These are phyloP conservation scores for Dreissena rostriformis DNA, from an alignment of 1,140 invertebrate genomes.

Conservation along the genomic window DNA sequence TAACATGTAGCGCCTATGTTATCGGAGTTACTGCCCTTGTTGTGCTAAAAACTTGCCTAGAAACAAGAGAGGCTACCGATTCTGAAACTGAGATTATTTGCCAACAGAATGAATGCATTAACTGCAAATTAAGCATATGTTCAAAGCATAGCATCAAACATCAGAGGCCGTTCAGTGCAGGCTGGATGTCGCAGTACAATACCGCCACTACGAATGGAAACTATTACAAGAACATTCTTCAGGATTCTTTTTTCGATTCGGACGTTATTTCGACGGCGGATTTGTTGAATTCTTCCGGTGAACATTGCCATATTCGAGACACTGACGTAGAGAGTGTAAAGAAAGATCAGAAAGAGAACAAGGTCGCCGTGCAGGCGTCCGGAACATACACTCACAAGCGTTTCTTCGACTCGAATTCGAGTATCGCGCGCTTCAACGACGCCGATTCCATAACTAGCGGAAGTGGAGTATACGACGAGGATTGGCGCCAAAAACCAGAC, in stretches of 20 bases:
- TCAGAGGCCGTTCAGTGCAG: slow-evolving; percentile 68
- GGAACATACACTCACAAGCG: slow-evolving; percentile 68
- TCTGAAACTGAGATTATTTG: slow-evolving; percentile 59
- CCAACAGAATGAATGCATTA: slow-evolving; percentile 68
- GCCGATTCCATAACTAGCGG: slow-evolving; percentile 57
- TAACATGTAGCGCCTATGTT: slow-evolving; percentile 87
- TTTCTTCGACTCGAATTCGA: slow-evolving; percentile 59
- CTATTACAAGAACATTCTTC: slow-evolving; percentile 70
- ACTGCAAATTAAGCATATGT: slow-evolving; percentile 73
- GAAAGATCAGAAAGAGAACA: slow-evolving; percentile 32
- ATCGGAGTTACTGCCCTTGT: slow-evolving; percentile 92
- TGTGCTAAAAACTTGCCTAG: slow-evolving; percentile 91
- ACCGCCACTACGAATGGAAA: slow-evolving; percentile 63
- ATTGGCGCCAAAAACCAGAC: slow-evolving; percentile 49
- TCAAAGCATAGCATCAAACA: slow-evolving; percentile 67
- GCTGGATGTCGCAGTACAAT: slow-evolving; percentile 69
- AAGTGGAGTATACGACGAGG: slow-evolving; percentile 46
- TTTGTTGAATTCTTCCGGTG: slow-evolving; percentile 48
- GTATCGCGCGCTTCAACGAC: slow-evolving; percentile 39
- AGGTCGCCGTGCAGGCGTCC: slow-evolving; percentile 57
- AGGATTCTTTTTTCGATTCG: slow-evolving; percentile 68
- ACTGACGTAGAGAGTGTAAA: slow-evolving; percentile 35
- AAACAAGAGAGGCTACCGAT: slow-evolving; percentile 81
- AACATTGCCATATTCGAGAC: slow-evolving; percentile 46
- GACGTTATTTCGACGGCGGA: slow-evolving; percentile 60